Conservation (phyloP, 2,113 vertebrate genomes). For the Fregetta grallaria region DNA sequence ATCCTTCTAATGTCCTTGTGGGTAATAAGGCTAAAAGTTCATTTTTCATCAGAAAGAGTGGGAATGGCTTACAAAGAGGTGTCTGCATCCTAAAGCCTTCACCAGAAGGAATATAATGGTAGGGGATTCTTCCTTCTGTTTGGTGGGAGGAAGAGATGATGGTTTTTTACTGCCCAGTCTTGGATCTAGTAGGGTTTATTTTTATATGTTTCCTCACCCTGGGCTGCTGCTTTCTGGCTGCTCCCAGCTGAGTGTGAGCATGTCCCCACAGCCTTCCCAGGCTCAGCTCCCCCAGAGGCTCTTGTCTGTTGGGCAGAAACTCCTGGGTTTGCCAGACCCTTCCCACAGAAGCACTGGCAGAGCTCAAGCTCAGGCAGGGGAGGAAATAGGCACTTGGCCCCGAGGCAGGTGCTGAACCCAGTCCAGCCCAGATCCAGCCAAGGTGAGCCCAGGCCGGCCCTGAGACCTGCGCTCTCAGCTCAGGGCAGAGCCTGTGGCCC, state of each 20-base stretch:
- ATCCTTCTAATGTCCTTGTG: neutral
- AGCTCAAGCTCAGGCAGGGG: neutral
- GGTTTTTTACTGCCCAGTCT: neutral
- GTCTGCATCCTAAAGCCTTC: neutral
- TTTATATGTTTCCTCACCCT: neutral
- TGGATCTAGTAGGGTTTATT: neutral
- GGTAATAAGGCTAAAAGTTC: neutral
- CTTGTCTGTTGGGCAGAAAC: neutral
- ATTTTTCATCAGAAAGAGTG: neutral
- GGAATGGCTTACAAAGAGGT: neutral
- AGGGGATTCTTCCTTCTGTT: neutral
- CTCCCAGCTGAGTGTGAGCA: neutral
- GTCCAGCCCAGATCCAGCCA: too few species aligned
- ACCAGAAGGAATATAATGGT: neutral
- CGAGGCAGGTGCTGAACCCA: neutral
- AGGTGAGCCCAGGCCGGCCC: neutral
- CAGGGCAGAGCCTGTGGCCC: neutral
- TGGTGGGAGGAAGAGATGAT: neutral
- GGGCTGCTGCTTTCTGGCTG: neutral
- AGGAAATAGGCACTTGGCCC: too few species aligned
- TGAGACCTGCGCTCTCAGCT: neutral
- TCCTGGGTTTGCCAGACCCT: neutral
- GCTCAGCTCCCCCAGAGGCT: neutral
- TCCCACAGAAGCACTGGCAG: neutral
- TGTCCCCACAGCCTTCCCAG: neutral